phyloP scores from a whole-genome alignment of 2,113 vertebrate genomes.

The Poeciliopsis retropinna region DNA sequence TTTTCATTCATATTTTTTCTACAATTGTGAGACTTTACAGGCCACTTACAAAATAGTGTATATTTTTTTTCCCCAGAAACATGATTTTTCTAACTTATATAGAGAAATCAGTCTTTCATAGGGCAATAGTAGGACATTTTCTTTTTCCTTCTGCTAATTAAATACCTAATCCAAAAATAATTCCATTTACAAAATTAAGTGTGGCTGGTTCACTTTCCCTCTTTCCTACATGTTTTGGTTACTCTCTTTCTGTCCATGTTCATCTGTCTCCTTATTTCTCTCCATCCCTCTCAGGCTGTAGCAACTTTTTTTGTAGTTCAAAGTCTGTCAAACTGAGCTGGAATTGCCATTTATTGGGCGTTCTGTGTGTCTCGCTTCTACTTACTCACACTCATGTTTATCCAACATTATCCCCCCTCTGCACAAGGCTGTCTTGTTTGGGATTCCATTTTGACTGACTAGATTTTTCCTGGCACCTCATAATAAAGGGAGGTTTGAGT shows the following conservation, averaged over 20 bases:
- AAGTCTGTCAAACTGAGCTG: slow-evolving; percentile 28
- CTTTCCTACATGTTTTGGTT: not conserved
- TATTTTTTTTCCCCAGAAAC: too few species aligned
- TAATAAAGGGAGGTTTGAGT: slow-evolving; percentile 52
- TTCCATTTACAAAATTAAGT: not conserved
- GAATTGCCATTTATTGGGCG: slow-evolving; percentile 33
- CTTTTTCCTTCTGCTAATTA: not conserved
- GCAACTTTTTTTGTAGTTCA: not conserved
- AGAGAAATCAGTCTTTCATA: too few species aligned
- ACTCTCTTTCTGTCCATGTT: not conserved
- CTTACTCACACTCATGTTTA: slow-evolving; percentile 31
- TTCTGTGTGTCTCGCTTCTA: slow-evolving; percentile 2
- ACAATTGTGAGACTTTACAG: too few species aligned
- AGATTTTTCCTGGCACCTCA: slow-evolving; percentile 51
- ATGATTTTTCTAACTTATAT: too few species aligned
- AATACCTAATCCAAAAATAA: not conserved
- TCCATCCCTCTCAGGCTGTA: not conserved
- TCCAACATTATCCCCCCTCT: slow-evolving; percentile 44
- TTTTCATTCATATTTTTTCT: too few species aligned
- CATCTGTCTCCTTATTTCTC: not conserved
- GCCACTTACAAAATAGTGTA: too few species aligned
- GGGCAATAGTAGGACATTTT: not conserved
- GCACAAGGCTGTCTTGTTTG: slow-evolving; percentile 45
- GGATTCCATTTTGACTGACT: slow-evolving; percentile 55
- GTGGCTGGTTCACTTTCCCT: not conserved